Evolutionary conservation across 35 echinoderm and acorn worm species (phyloP).

Genomic region (Eucidaris tribuloides): DNA sequence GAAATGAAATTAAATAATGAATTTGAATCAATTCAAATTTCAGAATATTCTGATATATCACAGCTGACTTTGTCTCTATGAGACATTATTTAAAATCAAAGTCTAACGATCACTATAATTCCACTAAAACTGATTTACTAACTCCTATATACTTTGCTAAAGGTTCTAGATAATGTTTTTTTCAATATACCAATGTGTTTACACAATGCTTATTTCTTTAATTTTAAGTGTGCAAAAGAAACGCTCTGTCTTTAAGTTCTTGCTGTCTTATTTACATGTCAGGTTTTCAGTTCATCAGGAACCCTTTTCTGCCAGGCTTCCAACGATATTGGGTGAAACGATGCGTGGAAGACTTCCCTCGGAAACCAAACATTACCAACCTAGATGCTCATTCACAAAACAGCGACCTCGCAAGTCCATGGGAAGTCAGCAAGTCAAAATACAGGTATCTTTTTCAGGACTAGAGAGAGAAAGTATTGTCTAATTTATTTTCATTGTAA

Average conservation of each 20-base stretch:
- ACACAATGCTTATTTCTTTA: not conserved
- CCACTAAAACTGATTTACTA: not conserved
- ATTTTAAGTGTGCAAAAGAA: too few relatives aligned
- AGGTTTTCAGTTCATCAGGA: slow-evolving; percentile 88
- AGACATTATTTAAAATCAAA: not conserved
- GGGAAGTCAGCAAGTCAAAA: slow-evolving; percentile 18
- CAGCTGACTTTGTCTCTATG: not conserved
- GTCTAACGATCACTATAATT: too few relatives aligned
- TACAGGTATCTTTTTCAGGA: not conserved
- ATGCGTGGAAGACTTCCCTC: slow-evolving; percentile 70
- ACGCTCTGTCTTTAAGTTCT: too few relatives aligned
- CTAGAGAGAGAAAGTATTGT: too few relatives aligned
- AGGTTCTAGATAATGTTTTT: too few relatives aligned
- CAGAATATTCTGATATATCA: not conserved
- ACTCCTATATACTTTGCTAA: too few relatives aligned
- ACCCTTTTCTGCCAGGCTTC: slow-evolving; percentile 67
- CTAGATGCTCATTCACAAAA: slow-evolving; percentile 27
- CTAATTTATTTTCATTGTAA: too few relatives aligned
- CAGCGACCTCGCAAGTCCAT: not conserved
- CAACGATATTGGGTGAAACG: slow-evolving; percentile 92
- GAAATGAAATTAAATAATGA: not conserved
- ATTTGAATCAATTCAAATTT: not conserved
- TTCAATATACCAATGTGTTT: too few relatives aligned
- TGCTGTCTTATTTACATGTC: not conserved
- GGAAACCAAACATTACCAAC: slow-evolving; percentile 79